Evolutionary conservation across 1,140 invertebrate genomes (phyloP), one percentile per base, ranked within the genome.

Genomic region (Medauroidea extradentata): DNA sequence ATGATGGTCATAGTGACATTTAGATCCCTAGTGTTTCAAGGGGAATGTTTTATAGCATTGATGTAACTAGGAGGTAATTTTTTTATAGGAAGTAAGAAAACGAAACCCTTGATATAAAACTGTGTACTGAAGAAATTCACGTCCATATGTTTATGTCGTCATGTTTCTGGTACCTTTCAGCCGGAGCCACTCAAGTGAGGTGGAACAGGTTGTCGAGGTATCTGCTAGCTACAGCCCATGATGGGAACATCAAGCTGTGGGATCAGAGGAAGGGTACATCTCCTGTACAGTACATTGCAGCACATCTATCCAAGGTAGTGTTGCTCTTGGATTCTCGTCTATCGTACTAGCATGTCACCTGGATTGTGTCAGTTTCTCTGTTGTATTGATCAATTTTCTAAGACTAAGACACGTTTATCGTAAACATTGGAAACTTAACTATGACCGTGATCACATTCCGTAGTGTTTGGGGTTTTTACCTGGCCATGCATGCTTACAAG

Each of bases 231-330:
- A 96, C 94, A 43, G 90, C 94, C 49, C 94, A 98, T 75, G 94
- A 96, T 72, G 94, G 93, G 14, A 94, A 98, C 76, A 84, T 97
- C 8, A 89, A 94, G 74, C 85, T 98, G 62, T 98, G 94, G 94
- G 96, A 98, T 74, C 87, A 91, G 65, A 81, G 95, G 63, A 95
- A 96, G 80, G 85, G 86, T 49, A 88, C 86, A 46, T 82, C 85
- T 57, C 94, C 94, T 2, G 79, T 94, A 1, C 90, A 94, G 68
- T 98, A 97, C 66, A 93, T 97, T 64, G 87, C 94, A 24, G 94
- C 94, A 8, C 94, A 98, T 82, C 77, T 94, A 51, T 88, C 90
- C 57, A 95, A 89, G 70, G 81, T 82, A 65, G 41, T 34, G 27
- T 34, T 21, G n/a, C n/a, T n/a, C n/a, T n/a, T n/a, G n/a, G n/a